phyloP scores from a whole-genome alignment of 2,797 vertebrate genomes.

The Myotis planiceps region DNA sequence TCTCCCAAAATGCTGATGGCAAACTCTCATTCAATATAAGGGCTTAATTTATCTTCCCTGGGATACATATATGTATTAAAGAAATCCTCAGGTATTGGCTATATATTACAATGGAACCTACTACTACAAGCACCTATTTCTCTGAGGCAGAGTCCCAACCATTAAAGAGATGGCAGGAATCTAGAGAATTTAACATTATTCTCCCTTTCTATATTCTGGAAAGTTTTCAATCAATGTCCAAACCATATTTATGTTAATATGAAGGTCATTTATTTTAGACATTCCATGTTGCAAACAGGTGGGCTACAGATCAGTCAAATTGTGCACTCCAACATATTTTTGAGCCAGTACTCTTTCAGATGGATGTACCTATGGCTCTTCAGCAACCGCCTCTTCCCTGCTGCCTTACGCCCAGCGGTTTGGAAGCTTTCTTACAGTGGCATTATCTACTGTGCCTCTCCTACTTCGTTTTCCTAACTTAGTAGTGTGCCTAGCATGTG shows the following conservation, averaged over 20 bases:
- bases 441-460: background rate
- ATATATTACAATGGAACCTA: background rate
- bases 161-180: background rate
- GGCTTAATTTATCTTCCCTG: background rate
- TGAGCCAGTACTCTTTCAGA: background rate
- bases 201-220: background rate
- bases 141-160: background rate
- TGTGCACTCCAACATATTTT: background rate
- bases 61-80: background rate
- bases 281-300: background rate
- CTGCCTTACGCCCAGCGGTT: accelerated
- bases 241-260: background rate
- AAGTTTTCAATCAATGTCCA: background rate
- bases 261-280: background rate
- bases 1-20: background rate
- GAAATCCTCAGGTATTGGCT: background rate
- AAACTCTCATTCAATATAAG: background rate
- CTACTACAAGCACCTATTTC: background rate
- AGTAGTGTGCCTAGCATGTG: background rate
- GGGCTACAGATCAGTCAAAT: background rate
- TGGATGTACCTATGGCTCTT: background rate
- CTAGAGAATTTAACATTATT: background rate
- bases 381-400: too few species aligned
- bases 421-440: background rate
- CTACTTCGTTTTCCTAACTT: background rate